Base-by-base conservation (phyloP, 2,797 vertebrate genomes). In the Pseudochirops corinnae region DNA sequence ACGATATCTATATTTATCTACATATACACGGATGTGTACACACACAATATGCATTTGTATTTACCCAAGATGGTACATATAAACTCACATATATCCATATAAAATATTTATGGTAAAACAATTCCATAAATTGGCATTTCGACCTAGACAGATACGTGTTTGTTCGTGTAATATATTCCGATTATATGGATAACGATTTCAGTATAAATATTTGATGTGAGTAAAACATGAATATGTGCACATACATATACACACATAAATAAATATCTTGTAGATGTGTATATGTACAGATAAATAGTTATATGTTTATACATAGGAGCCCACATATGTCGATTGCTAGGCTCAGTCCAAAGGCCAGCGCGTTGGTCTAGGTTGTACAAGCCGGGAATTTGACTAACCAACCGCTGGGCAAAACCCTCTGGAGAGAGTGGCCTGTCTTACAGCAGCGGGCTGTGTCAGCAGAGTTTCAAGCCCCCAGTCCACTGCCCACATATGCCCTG, bases 401-500 rank as follows among this genome's bases (percentile, higher is more conserved):
- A 16, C 4, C 13, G 3, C 53, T 90, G 28, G 55, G 52, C 90
- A 91, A 26, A 55, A 33, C 29, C 53, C 28, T 24, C 52, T 53
- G 39, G 39, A 91, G 29, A 33, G 0, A 21, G 18, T 3, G 28
- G 50, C 52, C 90, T 24, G 52, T 24, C 29, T 91, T 91, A 46
- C 55, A 56, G 67, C 29, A 92, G 74, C 55, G 46, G 46, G 46
- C 58, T 46, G 82, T 0, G 94, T 29, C 90, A 7, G 90, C 31
- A 55, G 52, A 21, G 28, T 91, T 55, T 55, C 52, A 55, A 55
- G 29, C 55, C 53, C 90, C 1, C 5, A 33, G 2, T 31, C 90
- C 90, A 13, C 53, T 55, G 28, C 12, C 53, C 90, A 31, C 52
- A 46, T 24, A 67, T 97, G 95, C 96, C 96, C 97, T 97, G 97